Base-by-base conservation (phyloP, 2,797 vertebrate species). In the Falco biarmicus region DNA sequence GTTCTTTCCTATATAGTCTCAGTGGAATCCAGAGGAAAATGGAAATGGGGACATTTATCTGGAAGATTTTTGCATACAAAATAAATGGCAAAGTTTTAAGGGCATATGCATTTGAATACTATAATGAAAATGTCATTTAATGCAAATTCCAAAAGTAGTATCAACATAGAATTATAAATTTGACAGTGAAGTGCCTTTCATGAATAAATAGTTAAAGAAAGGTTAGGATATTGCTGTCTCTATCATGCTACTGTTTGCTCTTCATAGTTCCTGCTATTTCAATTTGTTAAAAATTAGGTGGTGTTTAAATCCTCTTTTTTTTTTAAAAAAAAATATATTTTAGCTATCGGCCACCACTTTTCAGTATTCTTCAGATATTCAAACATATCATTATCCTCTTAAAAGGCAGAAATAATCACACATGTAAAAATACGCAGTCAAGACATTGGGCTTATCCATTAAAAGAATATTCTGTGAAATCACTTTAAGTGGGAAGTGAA, bases 111-210 rank as follows among this genome's bases (percentile, higher is more conserved):
- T 97, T 97, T 97, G 92, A 97, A 95, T 96, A 95, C 83, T 97
- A 90, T 96, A 96, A 97, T 97, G 84, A 94, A 97, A 98, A 98
- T 98, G 96, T 98, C 96, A 98, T 89, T 97, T 94, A 97, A 97
- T 97, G 91, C 91, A 97, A 98, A 97, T 97, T 97, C 82, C 85
- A 95, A 89, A 90, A 83, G 50, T 81, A 80, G 80, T 80, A 96
- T 96, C 90, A 96, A 96, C 86, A 93, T 24, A 89, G 92, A 97
- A 96, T 97, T 97, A 96, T 91, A 95, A 96, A 94, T 89, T 92
- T 97, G 96, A 92, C 78, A 96, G 61, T 90, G 84, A 97, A 95
- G 89, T 91, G 39, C 12, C 65, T 96, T 97, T 78, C 76, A 75
- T 91, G 82, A 90, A 97, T 96, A 97, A 96, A 95, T 94, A 95